Conservation (phyloP, 2,797 vertebrate genomes). For the Galagoides demidoff region DNA sequence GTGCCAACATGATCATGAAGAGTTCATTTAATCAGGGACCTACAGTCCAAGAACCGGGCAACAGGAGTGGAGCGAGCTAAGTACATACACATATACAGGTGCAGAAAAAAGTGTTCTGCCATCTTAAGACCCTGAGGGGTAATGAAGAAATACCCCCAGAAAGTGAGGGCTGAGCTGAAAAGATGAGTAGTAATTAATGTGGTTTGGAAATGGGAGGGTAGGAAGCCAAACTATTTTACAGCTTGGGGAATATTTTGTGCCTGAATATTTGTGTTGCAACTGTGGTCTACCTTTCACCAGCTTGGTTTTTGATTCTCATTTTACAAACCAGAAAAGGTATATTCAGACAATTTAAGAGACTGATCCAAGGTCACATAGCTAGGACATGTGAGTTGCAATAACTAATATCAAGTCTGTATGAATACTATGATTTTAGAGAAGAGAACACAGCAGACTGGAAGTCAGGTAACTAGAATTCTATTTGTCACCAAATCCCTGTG, state of each 20-base stretch:
- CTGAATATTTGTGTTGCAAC: background rate
- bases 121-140: too few species aligned
- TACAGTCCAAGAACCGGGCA: background rate
- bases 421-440: background rate
- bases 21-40: background rate
- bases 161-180: background rate
- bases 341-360: conserved; percentile 42
- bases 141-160: background rate
- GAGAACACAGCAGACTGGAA: background rate
- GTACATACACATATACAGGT: too few species aligned
- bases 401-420: background rate
- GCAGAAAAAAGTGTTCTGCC: background rate
- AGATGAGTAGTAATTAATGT: background rate
- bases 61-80: background rate
- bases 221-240: background rate
- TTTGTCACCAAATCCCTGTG: conserved; percentile 56
- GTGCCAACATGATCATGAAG: background rate
- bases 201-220: too few species aligned
- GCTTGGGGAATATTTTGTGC: background rate
- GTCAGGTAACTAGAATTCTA: conserved; percentile 50
- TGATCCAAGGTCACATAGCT: conserved; percentile 34
- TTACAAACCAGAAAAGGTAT: conserved; percentile 23
- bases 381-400: conserved; percentile 18
- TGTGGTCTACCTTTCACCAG: background rate
- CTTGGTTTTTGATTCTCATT: background rate